A percentile compares a stretch with the other conserved stretches of the same genome.
These are phyloP conservation scores for Oopsacas minuta DNA, from an alignment of 37 sponge, comb jelly and placozoan species.

Conservation along the genomic window DNA sequence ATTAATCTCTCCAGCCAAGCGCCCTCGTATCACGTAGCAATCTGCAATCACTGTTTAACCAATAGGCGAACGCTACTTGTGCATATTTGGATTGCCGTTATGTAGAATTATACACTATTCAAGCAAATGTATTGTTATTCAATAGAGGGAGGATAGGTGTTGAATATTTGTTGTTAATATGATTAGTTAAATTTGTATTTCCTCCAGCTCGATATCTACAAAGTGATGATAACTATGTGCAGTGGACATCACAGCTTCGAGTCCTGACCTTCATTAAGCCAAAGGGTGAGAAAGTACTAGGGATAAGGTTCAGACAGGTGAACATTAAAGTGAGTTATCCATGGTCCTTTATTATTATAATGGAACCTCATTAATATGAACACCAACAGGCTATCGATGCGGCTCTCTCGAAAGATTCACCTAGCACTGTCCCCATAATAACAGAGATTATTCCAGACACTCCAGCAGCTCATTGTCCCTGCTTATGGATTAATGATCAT, in stretches of 20 bases:
- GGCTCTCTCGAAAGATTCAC: neutral
- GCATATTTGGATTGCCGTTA: constrained; percentile 17
- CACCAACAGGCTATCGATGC: neutral
- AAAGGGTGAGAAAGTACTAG: neutral
- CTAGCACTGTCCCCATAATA: neutral
- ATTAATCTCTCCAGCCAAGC: neutral
- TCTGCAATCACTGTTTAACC: neutral
- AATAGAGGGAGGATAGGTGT: neutral
- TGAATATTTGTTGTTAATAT: neutral
- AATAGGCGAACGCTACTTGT: neutral
- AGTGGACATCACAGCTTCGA: constrained; percentile 6
- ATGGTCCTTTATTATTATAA: neutral
- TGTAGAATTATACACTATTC: neutral
- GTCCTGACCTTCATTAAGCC: neutral
- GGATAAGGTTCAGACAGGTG: neutral
- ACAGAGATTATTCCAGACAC: neutral
- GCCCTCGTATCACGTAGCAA: neutral
- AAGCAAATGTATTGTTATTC: neutral
- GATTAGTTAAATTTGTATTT: neutral
- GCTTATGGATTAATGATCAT: neutral
- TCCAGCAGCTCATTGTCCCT: neutral
- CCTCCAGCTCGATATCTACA: neutral
- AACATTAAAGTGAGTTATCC: neutral
- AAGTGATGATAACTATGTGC: neutral
- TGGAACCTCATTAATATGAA: neutral